Conservation (phyloP, 2,888 invertebrate genomes). For the Rhamphomyia laevipes region DNA sequence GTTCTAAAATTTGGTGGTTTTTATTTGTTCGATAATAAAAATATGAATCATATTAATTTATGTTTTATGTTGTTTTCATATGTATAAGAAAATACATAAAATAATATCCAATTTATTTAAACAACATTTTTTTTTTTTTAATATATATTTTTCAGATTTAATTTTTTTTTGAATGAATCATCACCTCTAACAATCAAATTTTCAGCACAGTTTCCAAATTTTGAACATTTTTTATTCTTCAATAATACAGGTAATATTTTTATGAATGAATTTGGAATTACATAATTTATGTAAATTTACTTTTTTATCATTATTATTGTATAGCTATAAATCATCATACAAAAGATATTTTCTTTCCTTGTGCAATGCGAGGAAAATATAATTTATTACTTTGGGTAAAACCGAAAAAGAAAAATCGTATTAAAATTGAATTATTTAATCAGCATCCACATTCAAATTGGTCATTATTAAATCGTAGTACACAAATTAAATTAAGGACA, state of each 20-base stretch:
- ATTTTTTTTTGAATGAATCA: not conserved
- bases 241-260: not conserved
- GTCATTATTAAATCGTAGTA: constrained; percentile 33
- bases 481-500: constrained; percentile 30
- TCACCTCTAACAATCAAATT: not conserved
- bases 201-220: not conserved
- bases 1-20: too few species aligned
- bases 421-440: constrained; percentile 31
- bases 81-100: too few species aligned
- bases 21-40: too few species aligned
- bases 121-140: too few species aligned
- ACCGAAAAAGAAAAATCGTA: constrained; percentile 22
- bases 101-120: too few species aligned
- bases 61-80: too few species aligned
- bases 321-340: constrained; percentile 14
- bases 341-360: constrained; percentile 28
- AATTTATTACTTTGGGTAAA: constrained; percentile 32
- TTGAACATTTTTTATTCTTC: not conserved
- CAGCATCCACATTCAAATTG: constrained; percentile 32
- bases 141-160: too few species aligned
- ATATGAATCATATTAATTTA: too few species aligned
- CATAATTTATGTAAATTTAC: not conserved
- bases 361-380: constrained; percentile 33
- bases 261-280: not conserved
- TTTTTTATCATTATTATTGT: not conserved